These are phyloP conservation scores for Phalacrocorax brasilianus DNA, from an alignment of 2,113 vertebrate species.

Conservation along the genomic window DNA sequence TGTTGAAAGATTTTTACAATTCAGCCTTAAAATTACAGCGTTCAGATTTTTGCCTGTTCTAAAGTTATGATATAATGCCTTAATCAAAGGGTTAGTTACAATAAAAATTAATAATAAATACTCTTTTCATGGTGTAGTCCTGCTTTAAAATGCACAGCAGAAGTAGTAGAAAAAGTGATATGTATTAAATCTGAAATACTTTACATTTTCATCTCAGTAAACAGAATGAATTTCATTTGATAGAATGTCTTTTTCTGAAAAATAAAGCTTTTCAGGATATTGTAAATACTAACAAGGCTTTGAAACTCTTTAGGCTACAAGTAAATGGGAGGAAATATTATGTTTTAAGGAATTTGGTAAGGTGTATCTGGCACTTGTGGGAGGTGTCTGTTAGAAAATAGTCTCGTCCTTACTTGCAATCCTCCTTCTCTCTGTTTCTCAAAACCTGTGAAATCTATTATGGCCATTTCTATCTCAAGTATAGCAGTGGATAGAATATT, in stretches of 20 bases:
- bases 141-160: neutral
- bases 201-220: neutral
- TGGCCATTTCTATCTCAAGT: neutral
- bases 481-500: neutral
- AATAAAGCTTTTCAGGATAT: neutral
- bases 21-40: conserved; percentile 29
- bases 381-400: neutral
- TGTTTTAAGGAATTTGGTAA: neutral
- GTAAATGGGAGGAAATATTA: neutral
- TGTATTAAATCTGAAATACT: neutral
- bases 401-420: neutral
- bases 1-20: conserved; percentile 17
- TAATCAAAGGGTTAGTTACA: conserved; percentile 6
- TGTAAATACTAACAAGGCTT: neutral
- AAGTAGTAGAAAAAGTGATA: neutral
- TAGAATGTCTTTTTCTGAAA: neutral
- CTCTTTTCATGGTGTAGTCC: neutral
- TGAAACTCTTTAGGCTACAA: neutral
- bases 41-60: neutral
- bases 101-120: neutral
- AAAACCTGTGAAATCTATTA: neutral
- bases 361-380: neutral
- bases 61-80: conserved; percentile 2
- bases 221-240: neutral
- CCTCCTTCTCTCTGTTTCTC: neutral